Evolutionary conservation across 2,888 invertebrate genomes (phyloP).

Genomic region (Caenorhabditis sp.): DNA sequence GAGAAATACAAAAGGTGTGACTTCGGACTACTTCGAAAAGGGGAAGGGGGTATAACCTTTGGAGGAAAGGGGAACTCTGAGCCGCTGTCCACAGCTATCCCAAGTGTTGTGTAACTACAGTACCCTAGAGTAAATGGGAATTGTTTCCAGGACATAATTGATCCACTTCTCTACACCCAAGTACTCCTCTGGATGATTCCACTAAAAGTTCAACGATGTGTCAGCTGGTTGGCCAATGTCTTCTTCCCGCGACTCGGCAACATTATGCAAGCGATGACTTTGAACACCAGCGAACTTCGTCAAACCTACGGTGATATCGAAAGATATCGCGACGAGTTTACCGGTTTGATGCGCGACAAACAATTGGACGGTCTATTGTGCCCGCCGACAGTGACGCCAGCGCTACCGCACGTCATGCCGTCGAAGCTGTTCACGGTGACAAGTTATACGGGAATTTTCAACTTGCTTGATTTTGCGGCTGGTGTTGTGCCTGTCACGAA

Average conservation of each 20-base stretch:
- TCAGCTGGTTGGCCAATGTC: slow-evolving; percentile 30
- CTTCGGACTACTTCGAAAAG: background rate
- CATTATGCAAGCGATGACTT: slow-evolving; percentile 42
- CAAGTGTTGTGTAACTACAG: too few relatives aligned
- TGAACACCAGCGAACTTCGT: slow-evolving; percentile 50
- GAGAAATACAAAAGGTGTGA: too few relatives aligned
- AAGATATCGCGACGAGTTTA: slow-evolving; percentile 53
- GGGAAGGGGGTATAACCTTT: too few relatives aligned
- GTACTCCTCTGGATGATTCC: slow-evolving; percentile 49
- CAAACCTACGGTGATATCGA: slow-evolving; percentile 56
- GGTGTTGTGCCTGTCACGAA: slow-evolving; percentile 71
- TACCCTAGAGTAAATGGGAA: too few relatives aligned
- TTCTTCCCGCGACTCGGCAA: slow-evolving; percentile 53
- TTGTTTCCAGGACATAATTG: slow-evolving; percentile 45
- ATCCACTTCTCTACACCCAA: slow-evolving; percentile 43
- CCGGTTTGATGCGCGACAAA: slow-evolving; percentile 43
- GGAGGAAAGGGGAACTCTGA: too few relatives aligned
- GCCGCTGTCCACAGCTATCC: too few relatives aligned
- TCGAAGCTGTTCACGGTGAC: slow-evolving; percentile 55
- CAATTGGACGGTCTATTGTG: slow-evolving; percentile 57
- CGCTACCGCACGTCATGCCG: slow-evolving; percentile 52
- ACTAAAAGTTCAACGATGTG: slow-evolving; percentile 38
- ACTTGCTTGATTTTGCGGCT: slow-evolving; percentile 71
- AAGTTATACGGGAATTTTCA: slow-evolving; percentile 69
- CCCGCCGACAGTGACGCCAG: slow-evolving; percentile 51